Percentiles rank a stretch among this genome's conserved stretches.
Evolutionary conservation across 37 sponge, comb jelly and placozoan species (phyloP).

Genomic region (Agelas oroides): DNA sequence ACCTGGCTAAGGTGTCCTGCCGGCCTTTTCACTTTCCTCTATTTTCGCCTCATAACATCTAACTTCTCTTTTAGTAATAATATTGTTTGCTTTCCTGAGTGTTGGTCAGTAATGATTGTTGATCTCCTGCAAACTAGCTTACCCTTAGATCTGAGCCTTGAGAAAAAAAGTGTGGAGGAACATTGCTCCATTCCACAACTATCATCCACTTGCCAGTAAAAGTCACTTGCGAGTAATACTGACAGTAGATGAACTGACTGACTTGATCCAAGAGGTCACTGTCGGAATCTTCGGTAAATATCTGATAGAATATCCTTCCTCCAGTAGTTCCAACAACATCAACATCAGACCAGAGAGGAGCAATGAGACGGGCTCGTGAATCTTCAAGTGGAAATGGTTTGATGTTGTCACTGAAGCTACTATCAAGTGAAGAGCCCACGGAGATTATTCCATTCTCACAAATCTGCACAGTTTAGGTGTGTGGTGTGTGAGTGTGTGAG

Average conservation of each 20-base stretch:
- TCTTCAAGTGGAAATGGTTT: too few relatives aligned
- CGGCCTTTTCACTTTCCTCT: too few relatives aligned
- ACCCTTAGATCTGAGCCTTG: not conserved
- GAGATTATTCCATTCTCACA: not conserved
- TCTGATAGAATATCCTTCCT: not conserved
- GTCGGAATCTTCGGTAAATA: not conserved
- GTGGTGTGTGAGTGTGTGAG: not conserved
- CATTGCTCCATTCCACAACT: not conserved
- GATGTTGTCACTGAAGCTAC: too few relatives aligned
- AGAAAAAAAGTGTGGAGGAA: not conserved
- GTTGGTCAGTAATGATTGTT: too few relatives aligned
- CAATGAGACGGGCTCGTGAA: not conserved
- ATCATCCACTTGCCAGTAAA: not conserved
- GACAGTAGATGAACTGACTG: not conserved
- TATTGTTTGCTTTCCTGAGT: too few relatives aligned
- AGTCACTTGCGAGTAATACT: too few relatives aligned
- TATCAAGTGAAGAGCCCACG: not conserved
- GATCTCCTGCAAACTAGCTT: not conserved
- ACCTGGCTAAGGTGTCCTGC: too few relatives aligned
- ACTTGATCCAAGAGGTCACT: not conserved
- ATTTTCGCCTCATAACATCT: too few relatives aligned
- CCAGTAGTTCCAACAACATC: not conserved
- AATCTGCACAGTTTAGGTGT: not conserved
- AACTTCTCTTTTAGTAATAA: too few relatives aligned
- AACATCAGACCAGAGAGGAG: conserved; percentile 3